Base-by-base conservation (phyloP, 2,113 vertebrate species). In the Hiodon alosoides region DNA sequence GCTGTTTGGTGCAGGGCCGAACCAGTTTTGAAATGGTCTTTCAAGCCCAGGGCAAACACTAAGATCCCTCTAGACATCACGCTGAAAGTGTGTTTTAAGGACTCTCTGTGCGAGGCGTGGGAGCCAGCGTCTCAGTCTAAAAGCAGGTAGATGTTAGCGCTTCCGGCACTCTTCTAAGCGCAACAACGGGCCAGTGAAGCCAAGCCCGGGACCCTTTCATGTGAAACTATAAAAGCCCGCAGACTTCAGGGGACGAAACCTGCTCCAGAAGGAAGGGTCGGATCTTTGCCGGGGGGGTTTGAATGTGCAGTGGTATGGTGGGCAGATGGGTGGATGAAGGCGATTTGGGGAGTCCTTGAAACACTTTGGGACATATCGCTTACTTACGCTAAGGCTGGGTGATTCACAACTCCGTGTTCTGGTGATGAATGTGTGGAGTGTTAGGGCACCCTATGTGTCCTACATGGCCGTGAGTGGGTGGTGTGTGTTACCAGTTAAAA, bases 151-250 rank as follows among this genome's bases (percentile, higher is more conserved):
- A 31, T 59, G 67, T 50, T 70, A 55, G 61, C 0, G 5, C 11
- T 8, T 67, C 67, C 4, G 51, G 9, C 5, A 58, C 66, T 77
- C 69, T n/a, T 13, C 2, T 4, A 14, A 76, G 76, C 54, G 53
- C 52, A n/a, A 54, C 31, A 31, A 53, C n/a, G 10, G 54, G 66
- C 46, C 31, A 68, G 54, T 3, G 52, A 4, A 61, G 7, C 14
- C 60, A 66, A 52, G 66, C 50, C 69, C 51, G 69, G 61, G 69
- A 67, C 2, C 47, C 69, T 67, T 67, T 77, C 69, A 72, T 72
- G 76, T 72, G 69, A 11, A 46, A 59, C 69, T 67, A 66, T 66
- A 59, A 77, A 72, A 61, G 70, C 53, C 55, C 8, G 5, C 52
- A 59, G 52, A 72, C 75, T 72, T 46, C 69, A 66, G 16, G 55